A percentile compares a stretch with the other conserved stretches of the same genome.
These are phyloP conservation scores for Heteropelma amictum DNA, from an alignment of 2,888 invertebrate species.

Conservation along the genomic window DNA sequence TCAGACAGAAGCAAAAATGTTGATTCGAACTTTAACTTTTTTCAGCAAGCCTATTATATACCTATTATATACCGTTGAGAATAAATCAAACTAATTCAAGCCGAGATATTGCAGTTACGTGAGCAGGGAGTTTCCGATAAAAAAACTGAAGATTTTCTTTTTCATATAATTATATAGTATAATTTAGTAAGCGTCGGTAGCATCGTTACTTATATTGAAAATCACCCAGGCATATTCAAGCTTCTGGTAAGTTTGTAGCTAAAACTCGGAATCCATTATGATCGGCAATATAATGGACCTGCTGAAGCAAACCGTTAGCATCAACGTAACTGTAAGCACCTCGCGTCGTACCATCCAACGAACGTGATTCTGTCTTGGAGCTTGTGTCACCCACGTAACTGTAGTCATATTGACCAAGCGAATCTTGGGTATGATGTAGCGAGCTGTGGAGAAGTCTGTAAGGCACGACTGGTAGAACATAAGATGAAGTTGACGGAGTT, in stretches of 20 bases:
- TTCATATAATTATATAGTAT: too few species aligned
- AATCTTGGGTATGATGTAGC: constrained; percentile 80
- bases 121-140: too few species aligned
- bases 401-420: constrained; percentile 80
- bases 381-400: constrained; percentile 84
- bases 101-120: too few species aligned
- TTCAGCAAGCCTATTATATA: too few species aligned
- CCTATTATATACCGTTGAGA: too few species aligned
- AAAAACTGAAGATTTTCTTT: not conserved
- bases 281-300: constrained; percentile 83
- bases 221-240: constrained; percentile 54
- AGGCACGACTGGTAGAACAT: constrained; percentile 66
- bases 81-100: too few species aligned
- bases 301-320: constrained; percentile 83
- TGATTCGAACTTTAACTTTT: too few species aligned
- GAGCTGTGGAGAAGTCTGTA: constrained; percentile 71
- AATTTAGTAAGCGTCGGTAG: not conserved
- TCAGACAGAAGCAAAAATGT: too few species aligned
- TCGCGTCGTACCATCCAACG: constrained; percentile 82
- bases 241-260: constrained; percentile 82
- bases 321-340: constrained; percentile 86
- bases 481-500: constrained; percentile 52
- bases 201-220: constrained; percentile 2
- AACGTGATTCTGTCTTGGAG: constrained; percentile 82
- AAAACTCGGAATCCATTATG: constrained; percentile 83